Percentiles rank a stretch among this genome's conserved stretches.
Conservation (phyloP, 2,797 vertebrate genomes). For the Acanthiza pusilla region DNA sequence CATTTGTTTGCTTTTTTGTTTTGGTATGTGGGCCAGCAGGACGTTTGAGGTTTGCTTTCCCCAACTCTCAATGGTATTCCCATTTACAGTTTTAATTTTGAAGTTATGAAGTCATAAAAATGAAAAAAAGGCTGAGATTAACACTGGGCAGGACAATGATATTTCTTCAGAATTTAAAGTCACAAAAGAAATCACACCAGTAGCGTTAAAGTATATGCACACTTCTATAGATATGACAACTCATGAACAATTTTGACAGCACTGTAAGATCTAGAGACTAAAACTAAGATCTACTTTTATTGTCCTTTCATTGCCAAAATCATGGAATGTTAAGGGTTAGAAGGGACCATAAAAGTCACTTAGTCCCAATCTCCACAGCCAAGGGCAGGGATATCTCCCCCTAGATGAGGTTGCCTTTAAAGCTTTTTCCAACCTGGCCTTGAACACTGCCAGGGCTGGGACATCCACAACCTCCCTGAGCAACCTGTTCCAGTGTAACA, state of each 20-base stretch:
- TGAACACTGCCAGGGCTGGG: background rate
- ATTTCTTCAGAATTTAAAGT: background rate
- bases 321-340: background rate
- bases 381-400: background rate
- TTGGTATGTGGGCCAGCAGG: background rate
- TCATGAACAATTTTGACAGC: background rate
- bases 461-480: too few relatives aligned
- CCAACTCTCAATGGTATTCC: background rate
- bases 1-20: background rate
- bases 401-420: background rate
- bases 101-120: background rate
- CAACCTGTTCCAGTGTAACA: background rate
- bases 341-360: background rate
- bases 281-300: background rate
- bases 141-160: background rate
- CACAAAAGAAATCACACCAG: background rate
- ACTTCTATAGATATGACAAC: background rate
- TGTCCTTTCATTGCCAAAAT: background rate
- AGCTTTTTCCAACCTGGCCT: background rate
- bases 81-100: background rate
- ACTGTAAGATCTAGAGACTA: background rate
- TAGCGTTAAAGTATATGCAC: background rate
- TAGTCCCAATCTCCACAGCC: fast-evolving
- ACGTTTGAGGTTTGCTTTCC: background rate
- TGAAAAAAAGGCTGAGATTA: background rate